phyloP scores from a whole-genome alignment of 2,888 invertebrate species.

The Sinopyrophorus schimmeli region DNA sequence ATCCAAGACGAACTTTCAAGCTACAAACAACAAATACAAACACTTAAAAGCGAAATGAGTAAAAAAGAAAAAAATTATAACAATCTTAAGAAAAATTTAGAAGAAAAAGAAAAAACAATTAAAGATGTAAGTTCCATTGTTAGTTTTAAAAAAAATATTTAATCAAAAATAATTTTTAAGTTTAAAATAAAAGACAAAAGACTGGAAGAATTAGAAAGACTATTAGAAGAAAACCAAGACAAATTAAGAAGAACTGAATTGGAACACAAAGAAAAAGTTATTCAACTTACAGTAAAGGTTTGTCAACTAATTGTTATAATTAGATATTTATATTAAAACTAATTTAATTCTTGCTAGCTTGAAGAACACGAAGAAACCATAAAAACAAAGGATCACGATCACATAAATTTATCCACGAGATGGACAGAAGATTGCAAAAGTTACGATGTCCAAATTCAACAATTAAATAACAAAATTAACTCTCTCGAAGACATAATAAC shows the following conservation, averaged over 20 bases:
- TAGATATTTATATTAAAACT: background rate
- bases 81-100: slow-evolving; percentile 64
- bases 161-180: slow-evolving; percentile 4
- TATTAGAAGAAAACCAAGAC: slow-evolving; percentile 69
- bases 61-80: slow-evolving; percentile 66
- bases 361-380: slow-evolving; percentile 47
- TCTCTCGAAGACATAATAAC: slow-evolving; percentile 62
- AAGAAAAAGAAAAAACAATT: slow-evolving; percentile 63
- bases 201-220: slow-evolving; percentile 66
- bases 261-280: slow-evolving; percentile 62
- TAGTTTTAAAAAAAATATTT: slow-evolving; percentile 43
- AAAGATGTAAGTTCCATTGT: slow-evolving; percentile 58
- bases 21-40: slow-evolving; percentile 66
- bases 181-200: slow-evolving; percentile 65
- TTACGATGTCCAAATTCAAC: slow-evolving; percentile 57
- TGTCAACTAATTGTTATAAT: slow-evolving; percentile 25
- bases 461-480: slow-evolving; percentile 64
- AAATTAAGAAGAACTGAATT: slow-evolving; percentile 65
- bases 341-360: slow-evolving; percentile 40
- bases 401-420: slow-evolving; percentile 57
- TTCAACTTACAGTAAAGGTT: slow-evolving; percentile 67
- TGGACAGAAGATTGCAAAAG: slow-evolving; percentile 59
- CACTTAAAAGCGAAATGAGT: slow-evolving; percentile 66
- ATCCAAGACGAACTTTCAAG: slow-evolving; percentile 61
- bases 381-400: slow-evolving; percentile 54